Conservation (phyloP, 2,888 invertebrate species). For the Lacanobia wlatinum region DNA sequence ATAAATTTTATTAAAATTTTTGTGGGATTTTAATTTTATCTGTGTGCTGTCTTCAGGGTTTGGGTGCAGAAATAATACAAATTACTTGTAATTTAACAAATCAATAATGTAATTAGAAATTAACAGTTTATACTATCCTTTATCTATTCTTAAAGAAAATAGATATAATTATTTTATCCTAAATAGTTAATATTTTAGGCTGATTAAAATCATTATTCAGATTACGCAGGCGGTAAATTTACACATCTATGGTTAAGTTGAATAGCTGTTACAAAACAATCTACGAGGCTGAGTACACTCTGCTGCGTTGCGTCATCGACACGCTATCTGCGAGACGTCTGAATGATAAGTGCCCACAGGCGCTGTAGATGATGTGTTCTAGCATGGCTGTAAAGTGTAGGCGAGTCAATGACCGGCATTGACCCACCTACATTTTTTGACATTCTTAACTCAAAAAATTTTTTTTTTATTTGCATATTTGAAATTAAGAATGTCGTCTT, state of each 20-base stretch:
- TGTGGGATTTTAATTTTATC: neutral
- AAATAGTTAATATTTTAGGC: conserved; percentile 81
- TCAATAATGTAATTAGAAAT: conserved; percentile 88
- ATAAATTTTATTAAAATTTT: conserved; percentile 30
- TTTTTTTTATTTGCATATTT: neutral
- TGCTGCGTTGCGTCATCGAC: conserved; percentile 41
- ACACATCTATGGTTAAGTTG: conserved; percentile 78
- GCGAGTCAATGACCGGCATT: neutral
- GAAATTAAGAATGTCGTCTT: neutral
- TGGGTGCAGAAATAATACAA: conserved; percentile 73
- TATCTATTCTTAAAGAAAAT: conserved; percentile 87
- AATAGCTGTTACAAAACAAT: conserved; percentile 80
- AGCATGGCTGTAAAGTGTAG: neutral
- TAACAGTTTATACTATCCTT: conserved; percentile 84
- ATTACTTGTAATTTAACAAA: conserved; percentile 83
- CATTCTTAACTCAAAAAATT: neutral
- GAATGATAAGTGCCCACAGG: conserved; percentile 35
- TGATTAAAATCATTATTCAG: conserved; percentile 81
- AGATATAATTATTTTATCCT: conserved; percentile 77
- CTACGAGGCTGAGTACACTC: conserved; percentile 68
- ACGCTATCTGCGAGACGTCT: conserved; percentile 17
- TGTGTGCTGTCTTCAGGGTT: neutral
- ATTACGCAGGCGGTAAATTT: conserved; percentile 84
- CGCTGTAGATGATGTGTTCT: neutral
- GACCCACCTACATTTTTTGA: neutral